Evolutionary conservation across 2,113 vertebrate species (phyloP).

Genomic region (Callorhinus ursinus): DNA sequence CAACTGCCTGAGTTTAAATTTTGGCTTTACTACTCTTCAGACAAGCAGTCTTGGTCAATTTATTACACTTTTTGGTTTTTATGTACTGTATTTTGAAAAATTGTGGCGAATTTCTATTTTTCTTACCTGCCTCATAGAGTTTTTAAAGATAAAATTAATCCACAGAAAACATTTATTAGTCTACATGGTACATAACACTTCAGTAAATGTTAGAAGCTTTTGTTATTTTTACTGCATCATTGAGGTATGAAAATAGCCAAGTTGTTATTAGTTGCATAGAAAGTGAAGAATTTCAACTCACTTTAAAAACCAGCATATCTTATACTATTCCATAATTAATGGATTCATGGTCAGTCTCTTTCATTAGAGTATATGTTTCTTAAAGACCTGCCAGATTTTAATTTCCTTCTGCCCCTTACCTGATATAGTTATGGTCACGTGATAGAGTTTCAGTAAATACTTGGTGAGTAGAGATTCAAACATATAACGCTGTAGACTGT

Average conservation of each 20-base stretch:
- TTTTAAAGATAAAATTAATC: constrained; percentile 43
- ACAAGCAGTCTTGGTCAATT: not conserved
- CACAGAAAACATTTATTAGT: constrained; percentile 39
- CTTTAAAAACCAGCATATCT: not conserved
- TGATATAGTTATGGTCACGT: not conserved
- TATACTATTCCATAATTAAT: not conserved
- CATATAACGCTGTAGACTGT: not conserved
- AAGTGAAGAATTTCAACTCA: constrained; percentile 19
- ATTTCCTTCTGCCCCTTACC: not conserved
- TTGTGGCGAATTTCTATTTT: not conserved
- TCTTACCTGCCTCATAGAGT: not conserved
- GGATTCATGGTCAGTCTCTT: not conserved
- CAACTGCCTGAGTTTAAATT: not conserved
- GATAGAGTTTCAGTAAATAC: constrained; percentile 5
- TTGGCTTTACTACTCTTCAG: not conserved
- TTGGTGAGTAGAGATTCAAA: constrained; percentile 25
- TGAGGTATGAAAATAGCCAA: constrained; percentile 12
- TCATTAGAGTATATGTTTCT: not conserved
- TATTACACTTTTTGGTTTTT: not conserved
- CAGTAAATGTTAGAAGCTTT: constrained; percentile 9
- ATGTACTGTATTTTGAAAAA: not conserved
- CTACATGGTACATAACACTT: not conserved
- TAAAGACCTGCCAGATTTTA: not conserved
- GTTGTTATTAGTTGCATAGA: constrained; percentile 4
- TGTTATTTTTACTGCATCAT: not conserved